These are phyloP conservation scores for Adrianichthys oophorus DNA, from an alignment of 2,797 vertebrate genomes.

Conservation along the genomic window DNA sequence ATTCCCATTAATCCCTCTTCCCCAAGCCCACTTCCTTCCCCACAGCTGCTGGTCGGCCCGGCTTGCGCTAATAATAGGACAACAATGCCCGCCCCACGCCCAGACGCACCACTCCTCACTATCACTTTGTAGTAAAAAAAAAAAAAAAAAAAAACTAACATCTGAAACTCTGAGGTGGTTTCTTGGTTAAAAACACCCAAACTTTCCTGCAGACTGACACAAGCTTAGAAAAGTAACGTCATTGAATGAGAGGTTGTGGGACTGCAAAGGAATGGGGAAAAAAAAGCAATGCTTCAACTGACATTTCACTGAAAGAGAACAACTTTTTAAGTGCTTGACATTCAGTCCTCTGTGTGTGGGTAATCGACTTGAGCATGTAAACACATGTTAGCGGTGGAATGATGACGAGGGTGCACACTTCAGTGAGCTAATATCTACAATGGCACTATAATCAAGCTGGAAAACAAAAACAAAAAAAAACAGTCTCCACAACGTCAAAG, in stretches of 20 bases:
- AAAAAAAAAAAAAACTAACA: not conserved
- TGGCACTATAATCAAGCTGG: constrained; percentile 58
- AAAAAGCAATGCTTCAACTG: not conserved
- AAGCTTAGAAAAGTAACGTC: not conserved
- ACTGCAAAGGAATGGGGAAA: too few relatives aligned
- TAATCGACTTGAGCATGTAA: constrained; percentile 56
- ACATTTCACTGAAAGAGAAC: constrained; percentile 1
- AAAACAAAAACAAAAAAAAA: constrained; percentile 60
- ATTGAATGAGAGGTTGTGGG: too few relatives aligned
- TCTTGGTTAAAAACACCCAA: not conserved
- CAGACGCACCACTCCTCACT: constrained; percentile 35
- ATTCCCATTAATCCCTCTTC: constrained; percentile 72
- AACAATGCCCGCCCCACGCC: constrained; percentile 73
- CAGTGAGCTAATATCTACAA: constrained; percentile 40
- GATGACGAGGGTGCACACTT: constrained; percentile 50
- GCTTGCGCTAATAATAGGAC: constrained; percentile 81
- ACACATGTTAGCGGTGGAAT: constrained; percentile 68
- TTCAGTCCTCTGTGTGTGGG: constrained; percentile 27
- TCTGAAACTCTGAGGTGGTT: not conserved
- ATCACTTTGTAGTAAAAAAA: constrained; percentile 7
- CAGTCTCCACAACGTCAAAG: constrained; percentile 47
- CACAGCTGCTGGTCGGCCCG: constrained; percentile 73
- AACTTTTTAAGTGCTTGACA: constrained; percentile 31
- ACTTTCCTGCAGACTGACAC: not conserved
- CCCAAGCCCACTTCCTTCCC: constrained; percentile 79